These are phyloP conservation scores for Perodicticus potto DNA, from an alignment of 2,797 vertebrate genomes.

Conservation along the genomic window DNA sequence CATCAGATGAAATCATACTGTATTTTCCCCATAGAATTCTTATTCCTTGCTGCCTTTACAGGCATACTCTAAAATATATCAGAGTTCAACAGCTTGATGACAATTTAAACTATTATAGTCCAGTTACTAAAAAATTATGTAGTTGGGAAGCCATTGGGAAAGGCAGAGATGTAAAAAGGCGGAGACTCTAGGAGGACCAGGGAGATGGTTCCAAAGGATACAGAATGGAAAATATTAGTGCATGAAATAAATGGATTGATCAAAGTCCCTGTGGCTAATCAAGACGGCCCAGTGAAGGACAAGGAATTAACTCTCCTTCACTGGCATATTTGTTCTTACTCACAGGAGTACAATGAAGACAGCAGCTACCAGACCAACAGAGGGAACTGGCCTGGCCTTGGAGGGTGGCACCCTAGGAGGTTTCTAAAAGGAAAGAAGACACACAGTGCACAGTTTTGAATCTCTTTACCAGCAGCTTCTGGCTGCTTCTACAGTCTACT, in stretches of 20 bases:
- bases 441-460: not conserved
- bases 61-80: not conserved
- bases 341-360: not conserved
- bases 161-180: not conserved
- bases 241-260: not conserved
- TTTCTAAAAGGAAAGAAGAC: not conserved
- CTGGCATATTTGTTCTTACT: not conserved
- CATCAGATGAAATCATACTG: not conserved
- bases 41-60: not conserved
- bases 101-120: slow-evolving; percentile 5
- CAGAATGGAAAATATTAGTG: not conserved
- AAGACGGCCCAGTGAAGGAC: not conserved
- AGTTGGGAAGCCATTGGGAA: not conserved
- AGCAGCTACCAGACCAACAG: not conserved
- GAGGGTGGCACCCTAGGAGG: not conserved
- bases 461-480: not conserved
- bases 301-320: not conserved
- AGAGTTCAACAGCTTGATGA: not conserved
- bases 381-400: not conserved
- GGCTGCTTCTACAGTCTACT: not conserved
- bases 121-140: not conserved
- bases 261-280: not conserved
- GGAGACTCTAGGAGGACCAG: not conserved
- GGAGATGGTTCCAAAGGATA: not conserved
- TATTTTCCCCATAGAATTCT: slow-evolving; percentile 6